Evolutionary conservation across 2,113 vertebrate genomes (phyloP), one percentile per base, ranked within the genome.

Genomic region (Hippocampus barbouri): DNA sequence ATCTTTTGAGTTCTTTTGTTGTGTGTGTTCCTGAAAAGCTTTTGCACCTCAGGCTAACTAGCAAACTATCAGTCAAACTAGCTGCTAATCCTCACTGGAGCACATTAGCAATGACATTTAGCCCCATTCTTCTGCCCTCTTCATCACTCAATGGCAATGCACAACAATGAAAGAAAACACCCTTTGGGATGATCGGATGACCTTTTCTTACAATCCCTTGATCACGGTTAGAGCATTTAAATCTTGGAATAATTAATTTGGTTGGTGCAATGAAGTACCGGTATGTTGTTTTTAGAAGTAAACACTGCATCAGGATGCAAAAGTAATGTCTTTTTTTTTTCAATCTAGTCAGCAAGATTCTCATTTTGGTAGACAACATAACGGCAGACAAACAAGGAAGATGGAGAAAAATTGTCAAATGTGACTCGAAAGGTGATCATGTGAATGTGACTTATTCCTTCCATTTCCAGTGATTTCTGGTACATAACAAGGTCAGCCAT

Each of bases 391-490:
- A 65, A 23, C 6, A 63, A 76, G 77, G 67, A 56, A 61, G 43
- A 14, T 25, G 7, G n/a, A 47, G 76, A 45, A 43, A 45, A 45
- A 45, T 21, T 47, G 68, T 65, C 65, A 38, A 71, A 69, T 1
- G 67, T 1, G 73, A 85, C 81, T 76, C 47, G 3, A 21, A 23
- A 66, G 8, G 45, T 74, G 72, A 83, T 79, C 72, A 47, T 0
- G n/a, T 15, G 66, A 9, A 66, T 56, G 18, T 76, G 78, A 25
- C 69, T 73, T 68, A 66, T 76, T 82, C 73, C 63, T 41, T 70
- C 60, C 73, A 61, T 67, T 63, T 72, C 61, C 53, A 68, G 71
- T 69, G 49, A 47, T 81, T 76, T 84, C 53, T 54, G 61, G 79
- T 68, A 70, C 45, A 45, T 25, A 82, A 83, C 74, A 23, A 16